Percentiles rank a stretch among this genome's conserved stretches.
Evolutionary conservation across 2,797 vertebrate species (phyloP).

Genomic region (Lophius americanus): DNA sequence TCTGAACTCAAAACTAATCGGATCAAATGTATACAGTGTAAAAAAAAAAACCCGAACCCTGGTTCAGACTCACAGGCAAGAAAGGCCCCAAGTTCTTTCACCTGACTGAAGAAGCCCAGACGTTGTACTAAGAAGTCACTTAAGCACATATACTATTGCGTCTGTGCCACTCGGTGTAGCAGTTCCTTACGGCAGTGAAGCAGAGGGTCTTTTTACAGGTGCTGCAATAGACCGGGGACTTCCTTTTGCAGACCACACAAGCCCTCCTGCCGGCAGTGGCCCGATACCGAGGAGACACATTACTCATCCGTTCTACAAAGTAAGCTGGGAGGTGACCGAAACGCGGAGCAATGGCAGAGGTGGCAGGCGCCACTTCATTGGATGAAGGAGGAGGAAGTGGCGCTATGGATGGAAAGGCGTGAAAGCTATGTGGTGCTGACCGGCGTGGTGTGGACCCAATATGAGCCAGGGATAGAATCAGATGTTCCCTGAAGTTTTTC

Average conservation of each 20-base stretch:
- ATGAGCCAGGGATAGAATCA: constrained; percentile 59
- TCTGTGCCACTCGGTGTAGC: constrained; percentile 62
- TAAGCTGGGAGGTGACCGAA: constrained; percentile 62
- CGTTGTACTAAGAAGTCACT: not conserved
- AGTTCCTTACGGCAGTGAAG: constrained; percentile 63
- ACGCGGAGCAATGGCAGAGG: not conserved
- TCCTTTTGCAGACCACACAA: constrained; percentile 65
- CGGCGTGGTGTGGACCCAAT: constrained; percentile 58
- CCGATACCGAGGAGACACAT: constrained; percentile 47
- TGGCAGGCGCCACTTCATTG: not conserved
- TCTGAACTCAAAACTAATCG: too few relatives aligned
- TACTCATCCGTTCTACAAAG: constrained; percentile 61
- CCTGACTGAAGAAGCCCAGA: not conserved
- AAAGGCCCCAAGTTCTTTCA: not conserved
- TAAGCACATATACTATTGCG: constrained; percentile 50
- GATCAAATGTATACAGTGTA: too few relatives aligned
- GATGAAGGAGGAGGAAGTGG: not conserved
- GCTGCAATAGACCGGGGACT: constrained; percentile 65
- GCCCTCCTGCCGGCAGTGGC: constrained; percentile 59
- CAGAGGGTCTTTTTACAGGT: constrained; percentile 69
- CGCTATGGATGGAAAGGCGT: constrained; percentile 21
- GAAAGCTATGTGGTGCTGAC: constrained; percentile 35
- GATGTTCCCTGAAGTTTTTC: constrained; percentile 61
- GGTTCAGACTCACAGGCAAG: too few relatives aligned
- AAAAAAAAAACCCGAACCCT: too few relatives aligned